Base-by-base conservation (phyloP, 2,888 invertebrate species). In the Hirtodrosophila alboralis region DNA sequence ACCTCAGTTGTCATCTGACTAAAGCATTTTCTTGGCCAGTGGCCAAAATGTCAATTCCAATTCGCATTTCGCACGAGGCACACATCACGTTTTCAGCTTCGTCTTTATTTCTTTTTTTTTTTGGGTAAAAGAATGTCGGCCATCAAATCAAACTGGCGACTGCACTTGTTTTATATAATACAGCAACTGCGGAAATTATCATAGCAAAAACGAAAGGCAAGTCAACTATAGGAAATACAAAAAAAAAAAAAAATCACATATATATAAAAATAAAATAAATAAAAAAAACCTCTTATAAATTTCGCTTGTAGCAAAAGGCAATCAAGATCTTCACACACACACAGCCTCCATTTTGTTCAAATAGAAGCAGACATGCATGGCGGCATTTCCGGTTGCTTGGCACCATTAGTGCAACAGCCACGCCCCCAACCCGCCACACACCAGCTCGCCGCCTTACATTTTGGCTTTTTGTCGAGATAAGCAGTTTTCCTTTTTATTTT, bases 41-140 rank as follows among this genome's bases (percentile, higher is more conserved):
- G 75, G 87, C 90, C 90, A 89, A 89, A 80, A 87, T 86, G 87
- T 86, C 89, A 88, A 87, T 87, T 85, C 71, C 85, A 84, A 86
- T 89, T 84, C 79, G 81, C 74, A 70, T 48, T 60, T 58, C 58
- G 52, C 65, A 62, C 60, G 49, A 64, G 64, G 47, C 75, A 57
- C 57, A 65, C 77, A 84, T 68, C 81, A 77, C 58, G 60, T 69
- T 57, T 14, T 10, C 44, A 27, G 30, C 38, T n/a, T 12, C 41
- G 40, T 31, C 34, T 38, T 23, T 18, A 37, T 14, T 49, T 10
- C 21, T 28, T 40, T 16, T 30, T 31, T 28, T 9, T 40, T 37
- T 37, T 21, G 30, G 8, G 13, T 18, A 21, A 45, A 28, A 10
- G 16, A 21, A 53, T 57, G 38, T 70, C 76, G 61, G 72, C 56